A percentile compares a stretch with the other conserved stretches of the same genome.
These are phyloP conservation scores for Scaptomyza polygonia DNA, from an alignment of 2,888 invertebrate species.

Conservation along the genomic window DNA sequence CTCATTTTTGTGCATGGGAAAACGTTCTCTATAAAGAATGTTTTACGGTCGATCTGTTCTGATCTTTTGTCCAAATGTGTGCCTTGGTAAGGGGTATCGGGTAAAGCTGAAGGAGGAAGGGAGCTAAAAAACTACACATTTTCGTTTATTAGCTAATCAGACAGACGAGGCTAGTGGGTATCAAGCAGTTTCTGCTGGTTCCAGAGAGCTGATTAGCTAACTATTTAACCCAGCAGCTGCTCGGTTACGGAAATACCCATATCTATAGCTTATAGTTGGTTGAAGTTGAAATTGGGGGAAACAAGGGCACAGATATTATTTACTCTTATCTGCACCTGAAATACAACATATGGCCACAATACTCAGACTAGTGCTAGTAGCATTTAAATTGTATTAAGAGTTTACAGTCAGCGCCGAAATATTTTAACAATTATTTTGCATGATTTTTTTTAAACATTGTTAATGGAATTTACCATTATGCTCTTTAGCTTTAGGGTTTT, in stretches of 20 bases:
- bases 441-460: constrained; percentile 35
- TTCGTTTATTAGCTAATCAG: constrained; percentile 34
- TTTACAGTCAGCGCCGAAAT: constrained; percentile 36
- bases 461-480: constrained; percentile 2
- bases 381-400: constrained; percentile 17
- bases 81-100: background rate
- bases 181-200: constrained; percentile 5
- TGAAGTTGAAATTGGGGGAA: constrained; percentile 18
- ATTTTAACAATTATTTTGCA: constrained; percentile 34
- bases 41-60: constrained; percentile 27
- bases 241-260: constrained; percentile 18
- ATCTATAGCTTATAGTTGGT: constrained; percentile 20
- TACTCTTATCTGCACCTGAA: constrained; percentile 39
- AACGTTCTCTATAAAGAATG: constrained; percentile 21
- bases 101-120: background rate
- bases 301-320: constrained; percentile 12
- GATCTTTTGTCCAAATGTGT: constrained; percentile 20
- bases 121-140: constrained; percentile 4
- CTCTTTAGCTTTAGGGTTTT: constrained; percentile 4
- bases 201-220: constrained; percentile 18
- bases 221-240: constrained; percentile 15
- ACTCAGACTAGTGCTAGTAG: constrained; percentile 10
- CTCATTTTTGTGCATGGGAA: constrained; percentile 57
- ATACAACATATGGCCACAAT: constrained; percentile 24
- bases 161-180: constrained; percentile 21